Evolutionary conservation across 2,888 invertebrate species (phyloP).

Genomic region (Thera obeliscata): DNA sequence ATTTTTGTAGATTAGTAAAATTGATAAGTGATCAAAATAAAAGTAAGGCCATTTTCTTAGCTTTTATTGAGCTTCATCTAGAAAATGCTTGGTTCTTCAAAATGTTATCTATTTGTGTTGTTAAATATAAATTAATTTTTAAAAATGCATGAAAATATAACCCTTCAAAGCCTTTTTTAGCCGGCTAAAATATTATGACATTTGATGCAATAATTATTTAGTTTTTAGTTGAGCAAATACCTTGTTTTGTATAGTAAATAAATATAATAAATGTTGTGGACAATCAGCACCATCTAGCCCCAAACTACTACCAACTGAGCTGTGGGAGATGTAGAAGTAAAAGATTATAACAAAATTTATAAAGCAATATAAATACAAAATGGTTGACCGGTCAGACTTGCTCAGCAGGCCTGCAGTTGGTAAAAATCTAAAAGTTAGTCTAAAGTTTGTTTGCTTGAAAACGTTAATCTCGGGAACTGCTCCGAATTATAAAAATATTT

Average conservation of each 20-base stretch:
- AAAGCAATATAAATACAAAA: not conserved
- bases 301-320: too few species aligned
- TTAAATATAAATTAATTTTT: constrained; percentile 17
- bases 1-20: constrained; percentile 69
- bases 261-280: too few species aligned
- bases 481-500: too few species aligned
- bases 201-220: constrained; percentile 16
- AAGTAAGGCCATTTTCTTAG: constrained; percentile 69
- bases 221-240: not conserved
- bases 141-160: not conserved
- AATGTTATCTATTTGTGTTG: constrained; percentile 31
- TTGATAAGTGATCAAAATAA: constrained; percentile 59
- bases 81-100: constrained; percentile 9
- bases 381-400: too few species aligned
- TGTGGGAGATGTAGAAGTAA: not conserved
- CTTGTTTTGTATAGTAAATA: not conserved
- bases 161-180: too few species aligned
- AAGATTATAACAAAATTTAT: not conserved
- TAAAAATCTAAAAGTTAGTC: too few species aligned
- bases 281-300: too few species aligned
- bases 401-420: too few species aligned
- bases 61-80: constrained; percentile 65
- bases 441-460: too few species aligned
- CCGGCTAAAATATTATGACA: not conserved
- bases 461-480: too few species aligned